A percentile compares a stretch with the other conserved stretches of the same genome.
These are phyloP conservation scores for Sycophila texana DNA, from an alignment of 2,888 invertebrate species.

Conservation along the genomic window DNA sequence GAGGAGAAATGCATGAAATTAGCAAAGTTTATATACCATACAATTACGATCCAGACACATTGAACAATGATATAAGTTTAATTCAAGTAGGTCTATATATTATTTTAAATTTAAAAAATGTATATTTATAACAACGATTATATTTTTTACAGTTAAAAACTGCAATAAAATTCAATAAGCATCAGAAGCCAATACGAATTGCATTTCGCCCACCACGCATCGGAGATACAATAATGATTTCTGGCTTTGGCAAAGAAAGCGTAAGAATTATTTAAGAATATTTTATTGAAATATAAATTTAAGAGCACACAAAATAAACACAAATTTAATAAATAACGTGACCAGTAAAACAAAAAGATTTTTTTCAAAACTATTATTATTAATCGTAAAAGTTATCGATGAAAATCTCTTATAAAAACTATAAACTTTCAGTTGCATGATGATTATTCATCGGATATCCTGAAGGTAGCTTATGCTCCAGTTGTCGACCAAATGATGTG, in stretches of 20 bases:
- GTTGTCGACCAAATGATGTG: slow-evolving; percentile 19
- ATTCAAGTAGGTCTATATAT: slow-evolving; percentile 8
- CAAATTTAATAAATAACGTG: too few relatives aligned
- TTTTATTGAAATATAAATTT: background rate
- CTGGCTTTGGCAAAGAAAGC: slow-evolving; percentile 40
- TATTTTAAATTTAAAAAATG: background rate
- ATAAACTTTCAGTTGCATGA: background rate
- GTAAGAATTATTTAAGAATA: slow-evolving; percentile 19
- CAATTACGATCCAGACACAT: background rate
- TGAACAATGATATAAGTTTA: slow-evolving; percentile 30
- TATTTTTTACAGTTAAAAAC: slow-evolving; percentile 10
- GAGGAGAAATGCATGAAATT: slow-evolving; percentile 13
- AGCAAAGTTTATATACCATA: background rate
- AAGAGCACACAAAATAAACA: too few relatives aligned
- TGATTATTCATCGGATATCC: background rate
- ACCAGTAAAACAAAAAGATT: too few relatives aligned
- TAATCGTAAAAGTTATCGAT: too few relatives aligned
- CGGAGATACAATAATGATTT: slow-evolving; percentile 26
- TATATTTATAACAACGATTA: background rate
- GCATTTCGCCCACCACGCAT: background rate
- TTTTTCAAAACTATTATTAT: too few relatives aligned
- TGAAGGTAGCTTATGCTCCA: slow-evolving; percentile 35
- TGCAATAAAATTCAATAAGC: slow-evolving; percentile 17
- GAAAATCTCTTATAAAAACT: background rate
- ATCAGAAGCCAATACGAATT: slow-evolving; percentile 33